Conservation (phyloP, 2,888 invertebrate species). For the Pecten maximus region DNA sequence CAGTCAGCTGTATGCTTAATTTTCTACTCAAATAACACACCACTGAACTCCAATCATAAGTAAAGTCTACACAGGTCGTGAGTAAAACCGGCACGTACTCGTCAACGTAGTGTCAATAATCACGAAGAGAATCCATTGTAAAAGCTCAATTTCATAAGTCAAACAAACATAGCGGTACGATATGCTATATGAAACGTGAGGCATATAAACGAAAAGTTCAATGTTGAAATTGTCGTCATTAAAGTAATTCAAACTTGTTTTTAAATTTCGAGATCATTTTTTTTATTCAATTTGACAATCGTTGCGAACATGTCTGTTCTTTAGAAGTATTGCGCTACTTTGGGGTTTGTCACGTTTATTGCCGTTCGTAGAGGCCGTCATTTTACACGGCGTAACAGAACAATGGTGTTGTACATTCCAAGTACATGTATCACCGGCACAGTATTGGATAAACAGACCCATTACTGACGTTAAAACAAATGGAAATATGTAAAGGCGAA, state of each 20-base stretch:
- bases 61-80: neutral
- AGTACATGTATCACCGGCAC: neutral
- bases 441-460: neutral
- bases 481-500: neutral
- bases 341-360: neutral
- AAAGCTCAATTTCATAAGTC: constrained; percentile 28
- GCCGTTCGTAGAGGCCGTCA: neutral
- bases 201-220: neutral
- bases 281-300: neutral
- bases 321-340: neutral
- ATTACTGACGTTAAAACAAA: neutral
- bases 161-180: neutral
- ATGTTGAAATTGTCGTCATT: constrained; percentile 1
- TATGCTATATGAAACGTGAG: neutral
- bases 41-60: neutral
- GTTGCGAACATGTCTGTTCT: neutral
- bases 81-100: neutral
- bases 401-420: neutral
- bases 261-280: neutral
- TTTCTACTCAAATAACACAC: neutral
- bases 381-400: neutral
- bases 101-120: neutral
- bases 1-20: neutral
- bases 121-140: neutral
- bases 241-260: neutral